phyloP scores from a whole-genome alignment of 2,888 invertebrate species.

The Clostera curtula region DNA sequence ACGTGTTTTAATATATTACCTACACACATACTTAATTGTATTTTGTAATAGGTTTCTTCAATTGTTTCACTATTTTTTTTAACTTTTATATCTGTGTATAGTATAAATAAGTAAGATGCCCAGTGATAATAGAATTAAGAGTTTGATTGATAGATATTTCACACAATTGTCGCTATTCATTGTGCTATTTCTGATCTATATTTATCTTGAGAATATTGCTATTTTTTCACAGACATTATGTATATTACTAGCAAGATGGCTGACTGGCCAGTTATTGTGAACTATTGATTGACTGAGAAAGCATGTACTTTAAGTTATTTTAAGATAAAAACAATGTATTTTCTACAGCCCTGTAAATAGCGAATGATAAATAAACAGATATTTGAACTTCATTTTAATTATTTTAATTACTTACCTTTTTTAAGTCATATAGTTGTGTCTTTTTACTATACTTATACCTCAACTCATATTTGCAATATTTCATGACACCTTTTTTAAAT shows the following conservation, averaged over 20 bases:
- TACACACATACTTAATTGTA: not conserved
- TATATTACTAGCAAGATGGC: slow-evolving; percentile 35
- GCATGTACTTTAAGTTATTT: slow-evolving; percentile 63
- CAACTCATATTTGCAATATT: too few species aligned
- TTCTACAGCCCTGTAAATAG: slow-evolving; percentile 71
- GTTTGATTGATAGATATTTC: slow-evolving; percentile 37
- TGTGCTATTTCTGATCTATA: slow-evolving; percentile 50
- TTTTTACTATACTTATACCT: too few species aligned
- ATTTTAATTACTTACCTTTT: too few species aligned
- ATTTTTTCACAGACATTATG: slow-evolving; percentile 60
- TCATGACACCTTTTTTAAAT: too few species aligned
- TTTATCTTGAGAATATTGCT: slow-evolving; percentile 44
- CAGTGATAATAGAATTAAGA: slow-evolving; percentile 72
- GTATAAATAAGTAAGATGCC: slow-evolving; percentile 57
- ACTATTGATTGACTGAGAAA: slow-evolving; percentile 57
- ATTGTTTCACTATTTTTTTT: too few species aligned
- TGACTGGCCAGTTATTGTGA: slow-evolving; percentile 38
- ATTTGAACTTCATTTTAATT: too few species aligned
- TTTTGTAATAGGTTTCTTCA: not conserved
- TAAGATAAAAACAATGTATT: slow-evolving; percentile 63
- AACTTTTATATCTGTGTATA: too few species aligned
- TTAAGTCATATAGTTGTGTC: too few species aligned
- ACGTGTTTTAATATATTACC: too few species aligned
- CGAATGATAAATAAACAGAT: slow-evolving; percentile 42
- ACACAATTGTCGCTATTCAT: slow-evolving; percentile 40